Evolutionary conservation across 2,113 vertebrate species (phyloP).

Genomic region (Hippolais icterina): DNA sequence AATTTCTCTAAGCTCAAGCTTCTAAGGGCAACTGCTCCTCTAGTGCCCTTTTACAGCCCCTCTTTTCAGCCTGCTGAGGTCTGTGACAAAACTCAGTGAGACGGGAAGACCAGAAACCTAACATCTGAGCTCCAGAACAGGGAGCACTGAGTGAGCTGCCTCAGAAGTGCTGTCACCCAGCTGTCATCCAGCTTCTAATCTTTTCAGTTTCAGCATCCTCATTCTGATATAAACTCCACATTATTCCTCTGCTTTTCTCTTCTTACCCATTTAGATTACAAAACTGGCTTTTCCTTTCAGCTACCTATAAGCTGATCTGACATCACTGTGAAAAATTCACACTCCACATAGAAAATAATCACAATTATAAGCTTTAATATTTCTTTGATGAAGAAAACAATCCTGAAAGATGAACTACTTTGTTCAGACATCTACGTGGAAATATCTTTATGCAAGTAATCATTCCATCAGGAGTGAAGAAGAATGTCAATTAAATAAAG

Average conservation of each 20-base stretch:
- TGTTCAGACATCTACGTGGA: neutral
- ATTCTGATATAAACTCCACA: neutral
- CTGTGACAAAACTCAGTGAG: neutral
- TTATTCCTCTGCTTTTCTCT: neutral
- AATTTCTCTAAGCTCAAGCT: neutral
- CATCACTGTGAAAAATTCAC: neutral
- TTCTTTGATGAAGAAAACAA: neutral
- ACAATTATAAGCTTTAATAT: neutral
- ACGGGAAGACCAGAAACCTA: neutral
- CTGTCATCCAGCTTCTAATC: neutral
- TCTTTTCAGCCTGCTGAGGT: neutral
- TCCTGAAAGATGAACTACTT: neutral
- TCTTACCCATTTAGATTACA: neutral
- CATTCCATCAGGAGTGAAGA: neutral
- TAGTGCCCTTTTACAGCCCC: neutral
- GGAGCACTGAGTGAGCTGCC: neutral
- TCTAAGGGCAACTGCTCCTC: neutral
- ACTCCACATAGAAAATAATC: neutral
- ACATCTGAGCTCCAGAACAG: neutral
- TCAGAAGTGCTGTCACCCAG: neutral
- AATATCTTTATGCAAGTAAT: neutral
- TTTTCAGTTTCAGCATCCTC: neutral
- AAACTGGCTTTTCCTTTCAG: neutral
- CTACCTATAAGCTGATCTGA: neutral
- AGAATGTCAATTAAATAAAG: neutral